Evolutionary conservation across 2,888 invertebrate genomes (phyloP).

Genomic region (Meteorus cinctellus): DNA sequence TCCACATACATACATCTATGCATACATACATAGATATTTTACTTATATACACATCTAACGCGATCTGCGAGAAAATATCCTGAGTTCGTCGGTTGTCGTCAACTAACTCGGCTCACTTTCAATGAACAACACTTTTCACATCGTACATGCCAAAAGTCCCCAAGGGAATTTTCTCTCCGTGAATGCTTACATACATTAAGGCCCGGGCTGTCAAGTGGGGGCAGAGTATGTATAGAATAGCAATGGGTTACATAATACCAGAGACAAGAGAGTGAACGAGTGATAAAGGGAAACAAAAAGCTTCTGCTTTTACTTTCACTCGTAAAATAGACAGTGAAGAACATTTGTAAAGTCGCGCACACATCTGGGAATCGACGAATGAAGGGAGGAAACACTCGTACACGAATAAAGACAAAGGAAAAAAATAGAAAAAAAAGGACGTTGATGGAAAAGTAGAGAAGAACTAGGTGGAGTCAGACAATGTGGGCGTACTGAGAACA

Average conservation of each 20-base stretch:
- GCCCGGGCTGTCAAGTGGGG: constrained; percentile 11
- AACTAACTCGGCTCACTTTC: not conserved
- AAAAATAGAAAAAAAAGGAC: not conserved
- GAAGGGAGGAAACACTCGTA: not conserved
- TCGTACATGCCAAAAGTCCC: constrained; percentile 26
- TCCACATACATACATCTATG: not conserved
- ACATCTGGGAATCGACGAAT: not conserved
- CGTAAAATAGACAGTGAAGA: not conserved
- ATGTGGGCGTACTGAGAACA: not conserved
- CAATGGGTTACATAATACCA: not conserved
- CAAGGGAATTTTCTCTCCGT: constrained; percentile 24
- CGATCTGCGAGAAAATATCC: constrained; percentile 25
- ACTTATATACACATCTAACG: not conserved
- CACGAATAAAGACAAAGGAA: not conserved
- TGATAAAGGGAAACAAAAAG: not conserved
- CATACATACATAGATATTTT: not conserved
- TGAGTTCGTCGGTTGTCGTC: constrained; percentile 4
- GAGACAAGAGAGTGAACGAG: not conserved
- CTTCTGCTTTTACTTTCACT: not conserved
- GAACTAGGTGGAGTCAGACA: not conserved
- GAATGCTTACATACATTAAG: constrained; percentile 29
- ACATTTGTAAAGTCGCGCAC: not conserved
- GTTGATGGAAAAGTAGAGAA: constrained; percentile 3
- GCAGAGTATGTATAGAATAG: constrained; percentile 1
- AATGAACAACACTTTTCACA: constrained; percentile 33